Percentiles rank a stretch among this genome's conserved stretches.
Conservation (phyloP, 2,113 vertebrate species). For the Triplophysa siluroides region DNA sequence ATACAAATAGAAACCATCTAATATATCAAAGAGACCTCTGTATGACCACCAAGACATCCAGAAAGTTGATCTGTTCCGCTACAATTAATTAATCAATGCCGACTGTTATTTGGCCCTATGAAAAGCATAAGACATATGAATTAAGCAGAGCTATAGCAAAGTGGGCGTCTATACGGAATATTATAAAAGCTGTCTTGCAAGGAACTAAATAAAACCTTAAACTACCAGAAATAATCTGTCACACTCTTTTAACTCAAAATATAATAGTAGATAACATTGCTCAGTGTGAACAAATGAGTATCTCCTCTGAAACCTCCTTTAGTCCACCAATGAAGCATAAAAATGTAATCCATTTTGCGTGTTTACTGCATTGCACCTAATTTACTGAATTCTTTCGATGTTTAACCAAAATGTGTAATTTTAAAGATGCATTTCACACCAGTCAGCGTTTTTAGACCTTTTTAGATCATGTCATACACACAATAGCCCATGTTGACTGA, state of each 20-base stretch:
- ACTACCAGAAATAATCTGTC: background rate
- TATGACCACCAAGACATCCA: too few species aligned
- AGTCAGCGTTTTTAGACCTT: background rate
- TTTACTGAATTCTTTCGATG: background rate
- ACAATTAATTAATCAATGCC: background rate
- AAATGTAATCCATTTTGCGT: background rate
- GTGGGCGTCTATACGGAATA: background rate
- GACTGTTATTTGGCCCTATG: background rate
- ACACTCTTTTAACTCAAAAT: background rate
- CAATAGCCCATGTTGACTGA: background rate
- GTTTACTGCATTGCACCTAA: slow-evolving; percentile 14
- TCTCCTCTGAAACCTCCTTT: background rate
- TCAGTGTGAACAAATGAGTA: slow-evolving; percentile 26
- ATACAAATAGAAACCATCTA: background rate
- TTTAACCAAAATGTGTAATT: background rate
- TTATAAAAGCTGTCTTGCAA: background rate
- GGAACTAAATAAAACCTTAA: too few species aligned
- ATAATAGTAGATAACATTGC: slow-evolving; percentile 11
- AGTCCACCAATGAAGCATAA: slow-evolving; percentile 15
- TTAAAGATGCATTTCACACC: background rate
- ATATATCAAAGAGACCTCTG: too few species aligned
- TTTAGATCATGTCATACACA: background rate
- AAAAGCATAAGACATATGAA: background rate
- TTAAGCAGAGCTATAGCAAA: background rate
- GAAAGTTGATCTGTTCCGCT: background rate